phyloP scores from a whole-genome alignment of 2,797 vertebrate genomes.

The Taeniopygia guttata region DNA sequence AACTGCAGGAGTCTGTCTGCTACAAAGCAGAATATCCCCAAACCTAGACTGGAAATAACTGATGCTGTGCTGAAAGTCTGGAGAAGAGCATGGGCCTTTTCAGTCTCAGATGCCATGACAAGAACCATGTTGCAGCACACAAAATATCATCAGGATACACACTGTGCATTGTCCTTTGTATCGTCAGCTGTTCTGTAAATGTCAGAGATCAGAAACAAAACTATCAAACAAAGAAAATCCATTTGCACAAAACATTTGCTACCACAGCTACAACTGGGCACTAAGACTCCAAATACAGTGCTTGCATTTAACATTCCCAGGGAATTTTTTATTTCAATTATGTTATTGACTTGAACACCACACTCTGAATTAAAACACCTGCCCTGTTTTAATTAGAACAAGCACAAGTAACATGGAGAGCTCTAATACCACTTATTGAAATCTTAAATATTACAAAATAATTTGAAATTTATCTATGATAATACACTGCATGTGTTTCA shows the following conservation, averaged over 20 bases:
- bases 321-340: neutral
- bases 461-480: neutral
- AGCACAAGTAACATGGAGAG: neutral
- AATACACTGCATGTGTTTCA: neutral
- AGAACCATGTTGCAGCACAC: neutral
- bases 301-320: neutral
- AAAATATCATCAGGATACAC: slow-evolving; percentile 13
- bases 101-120: slow-evolving; percentile 87
- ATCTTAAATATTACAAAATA: neutral
- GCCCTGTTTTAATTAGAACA: neutral
- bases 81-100: slow-evolving; percentile 88
- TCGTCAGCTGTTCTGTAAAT: slow-evolving; percentile 54
- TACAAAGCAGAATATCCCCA: slow-evolving; percentile 88
- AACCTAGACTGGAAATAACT: slow-evolving; percentile 84
- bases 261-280: neutral
- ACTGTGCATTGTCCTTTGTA: slow-evolving; percentile 36
- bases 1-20: slow-evolving; percentile 85
- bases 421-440: neutral
- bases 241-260: neutral
- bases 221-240: neutral
- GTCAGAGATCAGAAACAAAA: slow-evolving; percentile 11
- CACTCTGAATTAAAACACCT: neutral
- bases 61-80: slow-evolving; percentile 90
- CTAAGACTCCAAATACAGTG: neutral
- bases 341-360: neutral